Conservation (phyloP, 1,140 invertebrate species). For the Euglossa dilemma region DNA sequence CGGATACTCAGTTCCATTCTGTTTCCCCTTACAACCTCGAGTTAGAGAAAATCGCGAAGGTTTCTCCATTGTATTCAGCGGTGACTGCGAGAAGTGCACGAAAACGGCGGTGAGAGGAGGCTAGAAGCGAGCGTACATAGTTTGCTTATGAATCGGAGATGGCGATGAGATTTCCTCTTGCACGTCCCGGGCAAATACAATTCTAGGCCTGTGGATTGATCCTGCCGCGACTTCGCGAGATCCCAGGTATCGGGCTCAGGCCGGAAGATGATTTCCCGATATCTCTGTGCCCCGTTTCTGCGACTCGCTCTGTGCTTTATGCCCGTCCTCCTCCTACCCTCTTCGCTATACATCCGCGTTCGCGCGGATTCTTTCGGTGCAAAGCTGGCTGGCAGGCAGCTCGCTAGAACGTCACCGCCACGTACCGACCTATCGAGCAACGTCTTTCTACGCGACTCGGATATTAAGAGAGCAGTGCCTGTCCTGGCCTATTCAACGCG, state of each 20-base stretch:
- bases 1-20: too few species aligned
- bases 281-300: slow-evolving; percentile 8
- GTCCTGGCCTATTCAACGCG: slow-evolving; percentile 27
- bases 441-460: slow-evolving; percentile 29
- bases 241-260: slow-evolving; percentile 12
- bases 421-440: slow-evolving; percentile 8
- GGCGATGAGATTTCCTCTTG: background rate
- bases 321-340: background rate
- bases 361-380: slow-evolving; percentile 18
- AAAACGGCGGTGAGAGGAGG: background rate
- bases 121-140: background rate
- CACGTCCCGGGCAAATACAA: background rate
- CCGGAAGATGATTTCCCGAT: slow-evolving; percentile 45
- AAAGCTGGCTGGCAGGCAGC: background rate
- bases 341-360: background rate
- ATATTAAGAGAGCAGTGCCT: background rate
- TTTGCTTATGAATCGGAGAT: background rate
- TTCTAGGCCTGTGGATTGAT: background rate
- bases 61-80: too few species aligned
- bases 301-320: background rate
- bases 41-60: too few species aligned
- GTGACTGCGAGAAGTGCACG: background rate
- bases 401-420: slow-evolving; percentile 45
- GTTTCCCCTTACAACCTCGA: too few species aligned
- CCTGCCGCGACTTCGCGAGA: background rate